phyloP scores from a whole-genome alignment of 2,797 vertebrate genomes.

The Coreius guichenoti region DNA sequence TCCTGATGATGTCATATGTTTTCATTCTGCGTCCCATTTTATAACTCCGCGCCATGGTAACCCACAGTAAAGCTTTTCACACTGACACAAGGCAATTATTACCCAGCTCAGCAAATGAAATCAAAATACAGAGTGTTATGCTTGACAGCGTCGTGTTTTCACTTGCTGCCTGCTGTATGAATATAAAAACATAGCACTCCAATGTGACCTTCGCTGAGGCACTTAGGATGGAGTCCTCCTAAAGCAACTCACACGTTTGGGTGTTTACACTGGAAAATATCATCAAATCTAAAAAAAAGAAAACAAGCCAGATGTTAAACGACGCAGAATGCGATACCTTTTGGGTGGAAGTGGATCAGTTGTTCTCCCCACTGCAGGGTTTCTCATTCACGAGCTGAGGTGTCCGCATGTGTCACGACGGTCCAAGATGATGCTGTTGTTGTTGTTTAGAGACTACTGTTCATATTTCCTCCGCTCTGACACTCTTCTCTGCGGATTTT shows the following conservation, averaged over 20 bases:
- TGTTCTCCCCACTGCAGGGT: slow-evolving; percentile 53
- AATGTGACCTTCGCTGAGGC: slow-evolving; percentile 59
- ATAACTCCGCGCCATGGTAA: slow-evolving; percentile 42
- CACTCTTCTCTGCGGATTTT: slow-evolving; percentile 41
- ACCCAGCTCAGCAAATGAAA: neutral
- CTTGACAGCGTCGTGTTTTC: slow-evolving; percentile 1
- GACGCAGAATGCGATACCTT: slow-evolving; percentile 46
- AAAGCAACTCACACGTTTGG: neutral
- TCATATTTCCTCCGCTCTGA: slow-evolving; percentile 59
- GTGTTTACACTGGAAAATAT: neutral
- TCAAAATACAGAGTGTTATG: neutral
- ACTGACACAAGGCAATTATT: neutral
- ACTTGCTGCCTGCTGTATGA: neutral
- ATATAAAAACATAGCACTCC: slow-evolving; percentile 30
- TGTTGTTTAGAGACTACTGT: slow-evolving; percentile 48
- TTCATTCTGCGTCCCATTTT: slow-evolving; percentile 63
- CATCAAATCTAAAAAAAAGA: neutral
- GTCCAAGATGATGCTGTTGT: slow-evolving; percentile 17
- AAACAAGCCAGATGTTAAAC: neutral
- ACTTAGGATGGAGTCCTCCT: slow-evolving; percentile 6
- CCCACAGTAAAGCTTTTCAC: neutral
- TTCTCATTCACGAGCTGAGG: slow-evolving; percentile 57
- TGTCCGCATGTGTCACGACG: slow-evolving; percentile 56
- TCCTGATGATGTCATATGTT: slow-evolving; percentile 70
- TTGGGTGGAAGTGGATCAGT: slow-evolving; percentile 56